phyloP scores from a whole-genome alignment of 1,140 invertebrate species.

The Pissodes strobi region DNA sequence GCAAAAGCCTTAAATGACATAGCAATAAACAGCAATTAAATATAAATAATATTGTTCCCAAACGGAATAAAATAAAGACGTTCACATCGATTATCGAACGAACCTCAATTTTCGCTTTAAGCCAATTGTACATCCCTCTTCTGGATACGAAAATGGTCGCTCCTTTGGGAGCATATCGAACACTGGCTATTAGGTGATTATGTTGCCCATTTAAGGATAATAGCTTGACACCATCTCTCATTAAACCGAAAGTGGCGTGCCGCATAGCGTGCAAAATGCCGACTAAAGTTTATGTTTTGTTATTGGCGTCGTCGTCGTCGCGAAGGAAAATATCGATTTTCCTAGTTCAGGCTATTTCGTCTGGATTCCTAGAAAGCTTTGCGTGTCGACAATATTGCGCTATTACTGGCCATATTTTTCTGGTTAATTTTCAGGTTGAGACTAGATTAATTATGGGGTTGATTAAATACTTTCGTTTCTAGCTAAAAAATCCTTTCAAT shows the following conservation, averaged over 20 bases:
- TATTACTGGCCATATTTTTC: background rate
- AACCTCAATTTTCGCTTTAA: constrained; percentile 20
- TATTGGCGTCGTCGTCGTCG: background rate
- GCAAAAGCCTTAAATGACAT: no score
- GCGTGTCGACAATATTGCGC: background rate
- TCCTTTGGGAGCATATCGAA: constrained; percentile 12
- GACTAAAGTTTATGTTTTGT: background rate
- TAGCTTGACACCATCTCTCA: constrained; percentile 11
- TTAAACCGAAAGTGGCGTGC: constrained; percentile 6
- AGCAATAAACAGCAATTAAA: no score
- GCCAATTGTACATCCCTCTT: constrained; percentile 22
- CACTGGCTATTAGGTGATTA: background rate
- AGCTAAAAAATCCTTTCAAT: no score
- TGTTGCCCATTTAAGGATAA: background rate
- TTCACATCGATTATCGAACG: no score
- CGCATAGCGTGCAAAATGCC: constrained; percentile 22
- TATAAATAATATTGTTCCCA: no score
- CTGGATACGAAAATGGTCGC: background rate
- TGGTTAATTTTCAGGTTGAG: background rate
- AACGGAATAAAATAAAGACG: no score
- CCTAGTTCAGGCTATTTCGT: background rate
- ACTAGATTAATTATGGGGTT: background rate
- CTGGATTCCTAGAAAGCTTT: constrained; percentile 1
- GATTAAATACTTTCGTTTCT: no score
- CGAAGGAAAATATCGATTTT: constrained; percentile 18